Evolutionary conservation across 1,140 invertebrate genomes (phyloP), one percentile per base, ranked within the genome.

Genomic region (Listronotus bonariensis): DNA sequence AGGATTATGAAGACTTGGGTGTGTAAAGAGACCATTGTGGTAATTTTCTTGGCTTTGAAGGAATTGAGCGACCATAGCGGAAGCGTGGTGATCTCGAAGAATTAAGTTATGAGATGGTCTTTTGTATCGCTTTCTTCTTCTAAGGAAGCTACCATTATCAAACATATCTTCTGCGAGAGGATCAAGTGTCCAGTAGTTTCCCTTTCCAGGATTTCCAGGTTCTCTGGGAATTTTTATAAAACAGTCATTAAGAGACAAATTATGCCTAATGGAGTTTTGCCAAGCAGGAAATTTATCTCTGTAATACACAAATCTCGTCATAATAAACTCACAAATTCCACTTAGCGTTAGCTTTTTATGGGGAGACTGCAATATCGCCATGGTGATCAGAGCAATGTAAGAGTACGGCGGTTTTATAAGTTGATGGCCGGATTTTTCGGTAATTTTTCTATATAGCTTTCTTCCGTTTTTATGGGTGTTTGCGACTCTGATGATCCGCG

Each of bases 111-210:
- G 85, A 18, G 86, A 86, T 8, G 92, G 90, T 46, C 95, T 82
- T 78, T 98, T 98, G 82, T 96, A 99, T 18, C 97, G 85, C 80
- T 99, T 99, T 54, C 97, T 80, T 15, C 97, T 84, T 5, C 97
- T 80, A 42, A 99, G 82, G 76, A 99, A 99, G 75, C 93, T 96
- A 0, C 98, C 98, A 78, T 99, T 99, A 77, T 99, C 97, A 75
- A 99, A 99, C 98, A 99, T 99, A 75, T 99, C 95, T 76, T 98
- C 95, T 1, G 93, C 93, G 57, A 95, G 81, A 0, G 97, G 97
- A 80, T 99, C 96, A 46, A 99, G 79, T 0, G 96, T 97, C 97
- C 97, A 99, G 80, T 99, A 99, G 76, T 99, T 99, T 0, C 97
- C 97, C 75, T 99, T 99, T 0, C 96, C 96, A 0, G 98, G 97